These are phyloP conservation scores for Diaperis boleti DNA, from an alignment of 2,888 invertebrate genomes.

Conservation along the genomic window DNA sequence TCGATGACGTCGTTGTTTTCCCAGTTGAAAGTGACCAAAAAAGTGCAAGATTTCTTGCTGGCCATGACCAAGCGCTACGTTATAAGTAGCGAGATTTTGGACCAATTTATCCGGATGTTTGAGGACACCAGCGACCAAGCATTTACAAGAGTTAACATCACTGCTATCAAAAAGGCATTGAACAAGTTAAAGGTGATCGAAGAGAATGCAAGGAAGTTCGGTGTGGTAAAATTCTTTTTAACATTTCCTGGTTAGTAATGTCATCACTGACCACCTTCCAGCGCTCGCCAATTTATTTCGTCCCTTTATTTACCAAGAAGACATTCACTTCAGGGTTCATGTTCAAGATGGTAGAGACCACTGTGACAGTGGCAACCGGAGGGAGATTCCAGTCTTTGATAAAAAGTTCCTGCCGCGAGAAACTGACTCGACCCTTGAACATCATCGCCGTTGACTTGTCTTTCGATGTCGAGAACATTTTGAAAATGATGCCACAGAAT, in stretches of 20 bases:
- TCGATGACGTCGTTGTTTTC: not conserved
- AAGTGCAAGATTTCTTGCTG: not conserved
- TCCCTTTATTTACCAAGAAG: not conserved
- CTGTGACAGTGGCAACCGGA: not conserved
- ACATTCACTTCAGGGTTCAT: not conserved
- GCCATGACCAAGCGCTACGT: not conserved
- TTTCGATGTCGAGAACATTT: not conserved
- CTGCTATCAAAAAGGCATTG: not conserved
- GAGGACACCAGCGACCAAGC: not conserved
- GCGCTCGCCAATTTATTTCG: not conserved
- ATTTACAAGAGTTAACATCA: not conserved
- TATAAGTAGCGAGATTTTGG: not conserved
- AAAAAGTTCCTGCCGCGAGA: not conserved
- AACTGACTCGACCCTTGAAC: not conserved
- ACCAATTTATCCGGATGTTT: not conserved
- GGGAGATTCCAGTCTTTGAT: not conserved
- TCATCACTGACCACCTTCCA: not conserved
- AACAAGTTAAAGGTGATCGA: not conserved
- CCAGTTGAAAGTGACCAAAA: not conserved
- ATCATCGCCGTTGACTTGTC: not conserved
- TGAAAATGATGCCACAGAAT: not conserved
- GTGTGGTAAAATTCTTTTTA: not conserved
- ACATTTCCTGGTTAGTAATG: not conserved
- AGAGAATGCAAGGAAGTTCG: not conserved
- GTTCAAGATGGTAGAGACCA: not conserved